Evolutionary conservation across 2,113 vertebrate species (phyloP).

Genomic region (Sebastes schlegelii): DNA sequence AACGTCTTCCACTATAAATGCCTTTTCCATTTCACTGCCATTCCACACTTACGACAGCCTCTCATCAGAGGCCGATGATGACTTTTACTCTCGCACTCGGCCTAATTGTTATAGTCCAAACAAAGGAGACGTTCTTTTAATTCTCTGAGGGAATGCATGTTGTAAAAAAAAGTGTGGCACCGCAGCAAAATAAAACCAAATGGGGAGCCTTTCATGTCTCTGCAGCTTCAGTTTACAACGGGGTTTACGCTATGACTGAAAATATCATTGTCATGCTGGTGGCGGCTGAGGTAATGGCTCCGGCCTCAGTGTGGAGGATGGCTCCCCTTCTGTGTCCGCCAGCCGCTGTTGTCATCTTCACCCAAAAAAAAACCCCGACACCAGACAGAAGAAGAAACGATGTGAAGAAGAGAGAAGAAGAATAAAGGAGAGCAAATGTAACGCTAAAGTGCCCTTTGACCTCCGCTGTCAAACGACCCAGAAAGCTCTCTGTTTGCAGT

Average conservation of each 20-base stretch:
- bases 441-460: conserved; percentile 39
- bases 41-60: conserved; percentile 42
- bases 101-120: conserved; percentile 57
- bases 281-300: conserved; percentile 77
- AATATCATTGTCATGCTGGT: conserved; percentile 79
- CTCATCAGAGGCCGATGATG: conserved; percentile 63
- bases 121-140: conserved; percentile 64
- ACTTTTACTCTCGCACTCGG: conserved; percentile 62
- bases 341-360: conserved; percentile 44
- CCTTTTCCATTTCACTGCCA: conserved; percentile 17
- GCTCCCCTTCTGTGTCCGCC: conserved; percentile 42
- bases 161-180: conserved; percentile 76
- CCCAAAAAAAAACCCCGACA: conserved; percentile 23
- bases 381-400: conserved; percentile 32
- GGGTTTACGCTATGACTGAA: conserved; percentile 70
- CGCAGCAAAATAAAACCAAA: conserved; percentile 73
- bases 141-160: conserved; percentile 51
- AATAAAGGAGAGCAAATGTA: conserved; percentile 28
- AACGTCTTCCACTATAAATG: conserved; percentile 46
- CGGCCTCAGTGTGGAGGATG: conserved; percentile 50
- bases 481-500: conserved; percentile 48
- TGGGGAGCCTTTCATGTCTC: conserved; percentile 73
- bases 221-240: conserved; percentile 72
- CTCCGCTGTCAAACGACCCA: conserved; percentile 42
- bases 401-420: conserved; percentile 12